These are phyloP conservation scores for Pituophis catenifer DNA, from an alignment of 2,113 vertebrate genomes.

Conservation along the genomic window DNA sequence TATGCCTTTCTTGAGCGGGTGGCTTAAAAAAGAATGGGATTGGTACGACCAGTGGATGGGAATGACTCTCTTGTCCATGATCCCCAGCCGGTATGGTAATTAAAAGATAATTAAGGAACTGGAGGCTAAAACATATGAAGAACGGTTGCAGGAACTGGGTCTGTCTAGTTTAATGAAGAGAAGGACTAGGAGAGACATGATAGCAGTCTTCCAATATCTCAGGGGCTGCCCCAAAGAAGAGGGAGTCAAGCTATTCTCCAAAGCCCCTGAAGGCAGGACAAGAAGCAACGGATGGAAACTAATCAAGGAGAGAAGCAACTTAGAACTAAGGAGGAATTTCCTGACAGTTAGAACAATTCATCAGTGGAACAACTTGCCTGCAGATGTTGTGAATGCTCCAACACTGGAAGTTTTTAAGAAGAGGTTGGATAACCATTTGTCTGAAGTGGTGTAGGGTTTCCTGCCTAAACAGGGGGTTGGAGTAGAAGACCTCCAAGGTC, in stretches of 20 bases:
- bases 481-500: no score
- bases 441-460: accelerated
- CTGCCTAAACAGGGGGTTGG: no score
- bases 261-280: not conserved
- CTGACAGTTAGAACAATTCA: no score
- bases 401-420: no score
- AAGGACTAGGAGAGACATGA: not conserved
- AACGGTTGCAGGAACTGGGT: not conserved
- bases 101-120: not conserved
- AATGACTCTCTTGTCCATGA: not conserved
- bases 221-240: not conserved
- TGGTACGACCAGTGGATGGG: not conserved
- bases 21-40: not conserved
- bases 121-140: no score
- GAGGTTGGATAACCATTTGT: no score
- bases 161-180: not conserved
- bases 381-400: no score
- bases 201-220: not conserved
- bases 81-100: not conserved
- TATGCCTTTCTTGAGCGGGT: no score
- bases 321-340: no score
- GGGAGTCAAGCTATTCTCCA: not conserved
- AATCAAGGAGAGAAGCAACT: not conserved
- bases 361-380: no score
- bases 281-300: not conserved